Evolutionary conservation across 2,888 invertebrate genomes (phyloP), one percentile per base, ranked within the genome.

Genomic region (Ligdia adustata): DNA sequence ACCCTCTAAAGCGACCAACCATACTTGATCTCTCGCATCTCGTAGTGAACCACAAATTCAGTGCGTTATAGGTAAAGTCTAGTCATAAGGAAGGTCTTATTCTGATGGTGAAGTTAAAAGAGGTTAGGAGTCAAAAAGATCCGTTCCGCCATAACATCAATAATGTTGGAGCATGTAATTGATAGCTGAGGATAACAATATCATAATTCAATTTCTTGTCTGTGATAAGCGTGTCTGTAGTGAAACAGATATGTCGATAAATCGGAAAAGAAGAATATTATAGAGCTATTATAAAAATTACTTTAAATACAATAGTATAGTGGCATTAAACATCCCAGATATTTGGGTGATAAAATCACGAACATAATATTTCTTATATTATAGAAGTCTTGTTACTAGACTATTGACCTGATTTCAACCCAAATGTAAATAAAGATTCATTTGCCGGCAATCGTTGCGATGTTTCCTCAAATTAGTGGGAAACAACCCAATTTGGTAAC

Each of bases 61-160:
- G 40, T 47, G 42, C 35, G 42, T 14, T 12, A 6, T 37, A n/a
- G n/a, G n/a, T n/a, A n/a, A n/a, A n/a, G n/a, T n/a, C n/a, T n/a
- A n/a, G n/a, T 51, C 49, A 47, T 42, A 40, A 46, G 54, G 61
- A 47, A 62, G 71, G 29, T 69, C 69, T 49, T n/a, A 11, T 9
- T 58, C 64, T 9, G 42, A 47, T 81, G 79, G 83, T 56, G 58
- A 64, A 7, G 50, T 53, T 50, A 40, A 58, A 60, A 54, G 69
- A 85, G 87, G 86, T 86, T 84, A 84, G 79, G 74, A 84, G 86
- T 84, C 84, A 87, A 87, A 83, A 69, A 75, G 77, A 85, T 87
- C 81, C 63, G 83, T 72, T 77, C 64, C 72, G 74, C 73, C 67
- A 75, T 82, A 80, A 82, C 79, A 80, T 82, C 83, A 79, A 86